Percentiles rank a stretch among this genome's conserved stretches.
phyloP scores from a whole-genome alignment of 1,140 invertebrate genomes.

The Scaptodrosophila lebanonensis region DNA sequence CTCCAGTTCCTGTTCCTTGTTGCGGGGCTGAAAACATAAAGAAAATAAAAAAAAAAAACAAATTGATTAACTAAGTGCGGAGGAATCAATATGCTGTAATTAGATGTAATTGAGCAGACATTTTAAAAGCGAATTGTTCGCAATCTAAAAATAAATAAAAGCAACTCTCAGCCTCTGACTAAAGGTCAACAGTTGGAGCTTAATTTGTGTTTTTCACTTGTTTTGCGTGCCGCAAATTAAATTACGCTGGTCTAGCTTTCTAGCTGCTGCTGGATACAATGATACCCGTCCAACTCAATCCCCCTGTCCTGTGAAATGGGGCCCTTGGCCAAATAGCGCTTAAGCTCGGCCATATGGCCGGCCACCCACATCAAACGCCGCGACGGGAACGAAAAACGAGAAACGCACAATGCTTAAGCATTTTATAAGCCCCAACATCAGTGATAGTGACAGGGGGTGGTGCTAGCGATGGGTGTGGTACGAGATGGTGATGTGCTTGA shows the following conservation, averaged over 20 bases:
- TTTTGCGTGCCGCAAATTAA: slow-evolving; percentile 11
- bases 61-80: slow-evolving; percentile 39
- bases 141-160: slow-evolving; percentile 37
- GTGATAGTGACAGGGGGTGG: too few species aligned
- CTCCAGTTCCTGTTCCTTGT: slow-evolving; percentile 94
- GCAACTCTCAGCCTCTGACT: slow-evolving; percentile 11
- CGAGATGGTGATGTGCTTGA: too few species aligned
- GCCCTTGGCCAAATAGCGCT: slow-evolving; percentile 3
- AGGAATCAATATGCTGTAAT: slow-evolving; percentile 56
- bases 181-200: slow-evolving; percentile 23
- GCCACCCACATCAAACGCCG: slow-evolving; percentile 5
- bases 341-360: too few species aligned
- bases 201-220: slow-evolving; percentile 17
- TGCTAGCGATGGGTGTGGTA: too few species aligned
- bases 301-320: too few species aligned
- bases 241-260: background rate
- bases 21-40: slow-evolving; percentile 83
- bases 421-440: too few species aligned
- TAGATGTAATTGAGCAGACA: slow-evolving; percentile 34
- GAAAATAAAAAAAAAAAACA: slow-evolving; percentile 15
- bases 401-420: too few species aligned
- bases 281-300: too few species aligned
- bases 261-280: slow-evolving; percentile 5
- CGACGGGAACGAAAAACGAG: background rate
- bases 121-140: slow-evolving; percentile 9